A percentile compares a stretch with the other conserved stretches of the same genome.
Evolutionary conservation across 2,888 invertebrate species (phyloP).

Genomic region (Tillus elongatus): DNA sequence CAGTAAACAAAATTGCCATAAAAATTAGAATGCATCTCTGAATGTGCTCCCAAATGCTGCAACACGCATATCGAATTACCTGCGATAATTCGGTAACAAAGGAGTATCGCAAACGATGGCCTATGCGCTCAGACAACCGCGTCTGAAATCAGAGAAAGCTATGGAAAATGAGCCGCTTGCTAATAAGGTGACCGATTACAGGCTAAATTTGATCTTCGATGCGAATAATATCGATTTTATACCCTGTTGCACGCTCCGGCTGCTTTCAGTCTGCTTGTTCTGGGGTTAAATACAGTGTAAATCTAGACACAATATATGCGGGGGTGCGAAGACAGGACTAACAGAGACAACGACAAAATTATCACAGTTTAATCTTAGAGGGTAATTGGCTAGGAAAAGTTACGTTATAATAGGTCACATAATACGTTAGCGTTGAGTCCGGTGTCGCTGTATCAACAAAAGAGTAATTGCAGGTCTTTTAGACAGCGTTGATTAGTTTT

Average conservation of each 20-base stretch:
- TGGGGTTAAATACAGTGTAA: no score
- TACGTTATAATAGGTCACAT: no score
- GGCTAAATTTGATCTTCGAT: slow-evolving; percentile 36
- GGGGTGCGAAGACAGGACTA: no score
- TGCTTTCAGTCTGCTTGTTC: no score
- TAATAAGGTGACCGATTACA: slow-evolving; percentile 40
- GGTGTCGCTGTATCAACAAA: no score
- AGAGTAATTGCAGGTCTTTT: no score
- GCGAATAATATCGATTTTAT: slow-evolving; percentile 35
- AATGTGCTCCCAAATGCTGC: slow-evolving; percentile 27
- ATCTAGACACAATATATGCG: no score
- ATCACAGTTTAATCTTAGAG: no score
- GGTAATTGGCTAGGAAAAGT: no score
- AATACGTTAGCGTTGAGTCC: no score
- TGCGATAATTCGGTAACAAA: slow-evolving; percentile 35
- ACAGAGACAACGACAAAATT: no score
- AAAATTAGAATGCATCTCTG: slow-evolving; percentile 30
- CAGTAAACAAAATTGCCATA: slow-evolving; percentile 27
- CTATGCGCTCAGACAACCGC: slow-evolving; percentile 30
- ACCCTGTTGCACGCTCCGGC: slow-evolving; percentile 26
- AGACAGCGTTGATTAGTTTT: no score
- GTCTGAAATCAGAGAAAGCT: slow-evolving; percentile 33
- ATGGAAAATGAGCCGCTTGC: slow-evolving; percentile 36
- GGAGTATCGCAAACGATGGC: slow-evolving; percentile 29
- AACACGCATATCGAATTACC: slow-evolving; percentile 26